A percentile compares a stretch with the other conserved stretches of the same genome.
These are phyloP conservation scores for Drosophila multiciliata DNA, from an alignment of 2,888 invertebrate species.

Conservation along the genomic window DNA sequence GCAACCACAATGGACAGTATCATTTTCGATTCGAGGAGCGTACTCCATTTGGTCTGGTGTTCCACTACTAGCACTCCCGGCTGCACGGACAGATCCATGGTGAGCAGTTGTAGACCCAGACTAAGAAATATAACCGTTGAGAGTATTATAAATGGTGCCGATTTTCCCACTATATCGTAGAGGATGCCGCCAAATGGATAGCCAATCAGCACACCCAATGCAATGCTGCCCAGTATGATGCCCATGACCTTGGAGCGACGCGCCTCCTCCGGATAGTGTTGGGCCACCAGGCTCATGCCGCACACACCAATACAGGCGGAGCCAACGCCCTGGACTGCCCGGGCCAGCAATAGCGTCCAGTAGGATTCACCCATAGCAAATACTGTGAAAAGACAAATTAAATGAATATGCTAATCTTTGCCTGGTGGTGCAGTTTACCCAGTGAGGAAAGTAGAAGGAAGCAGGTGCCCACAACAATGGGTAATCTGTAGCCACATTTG, in stretches of 20 bases:
- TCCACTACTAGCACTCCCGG: conserved; percentile 77
- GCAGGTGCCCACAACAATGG: conserved; percentile 89
- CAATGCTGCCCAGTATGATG: conserved; percentile 91
- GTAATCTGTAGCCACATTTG: conserved; percentile 88
- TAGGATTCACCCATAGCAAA: conserved; percentile 91
- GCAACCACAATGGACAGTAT: conserved; percentile 88
- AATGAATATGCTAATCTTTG: conserved; percentile 21
- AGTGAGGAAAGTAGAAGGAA: conserved; percentile 89
- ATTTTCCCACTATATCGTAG: conserved; percentile 91
- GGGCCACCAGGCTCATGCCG: conserved; percentile 92
- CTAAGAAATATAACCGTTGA: conserved; percentile 87
- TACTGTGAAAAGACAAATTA: conserved; percentile 85
- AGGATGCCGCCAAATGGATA: conserved; percentile 93
- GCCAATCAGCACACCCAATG: conserved; percentile 91
- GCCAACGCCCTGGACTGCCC: conserved; percentile 92
- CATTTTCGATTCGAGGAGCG: conserved; percentile 88
- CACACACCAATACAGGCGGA: conserved; percentile 92
- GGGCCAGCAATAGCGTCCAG: conserved; percentile 88
- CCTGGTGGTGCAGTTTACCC: conserved; percentile 86
- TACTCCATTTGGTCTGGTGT: conserved; percentile 85
- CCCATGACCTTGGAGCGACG: conserved; percentile 90
- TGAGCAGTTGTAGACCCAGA: conserved; percentile 84
- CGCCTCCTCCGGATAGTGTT: conserved; percentile 84
- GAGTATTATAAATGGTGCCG: conserved; percentile 90
- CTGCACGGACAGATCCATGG: conserved; percentile 82